Evolutionary conservation across 2,888 invertebrate species (phyloP).

Genomic region (Catotricha subobsoleta): DNA sequence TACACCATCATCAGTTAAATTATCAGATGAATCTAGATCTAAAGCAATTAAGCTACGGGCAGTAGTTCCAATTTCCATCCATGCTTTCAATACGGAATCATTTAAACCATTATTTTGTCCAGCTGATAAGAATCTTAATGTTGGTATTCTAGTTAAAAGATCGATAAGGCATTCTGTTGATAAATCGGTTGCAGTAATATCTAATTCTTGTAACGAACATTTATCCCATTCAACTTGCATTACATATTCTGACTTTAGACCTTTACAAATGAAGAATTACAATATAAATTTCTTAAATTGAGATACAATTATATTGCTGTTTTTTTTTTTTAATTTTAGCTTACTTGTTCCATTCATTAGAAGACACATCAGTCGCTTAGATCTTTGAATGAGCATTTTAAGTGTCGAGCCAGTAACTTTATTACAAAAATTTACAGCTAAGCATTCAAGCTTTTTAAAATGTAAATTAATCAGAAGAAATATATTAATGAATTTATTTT

Average conservation of each 20-base stretch:
- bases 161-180: slow-evolving; percentile 85
- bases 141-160: slow-evolving; percentile 73
- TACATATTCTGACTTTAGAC: slow-evolving; percentile 76
- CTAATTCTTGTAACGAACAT: slow-evolving; percentile 80
- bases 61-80: slow-evolving; percentile 66
- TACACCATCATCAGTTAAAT: slow-evolving; percentile 79
- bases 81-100: slow-evolving; percentile 81
- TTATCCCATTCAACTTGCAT: slow-evolving; percentile 98
- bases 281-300: background rate
- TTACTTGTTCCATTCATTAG: slow-evolving; percentile 94
- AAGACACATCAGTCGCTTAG: slow-evolving; percentile 76
- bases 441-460: slow-evolving; percentile 62
- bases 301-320: background rate
- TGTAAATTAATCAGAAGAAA: background rate
- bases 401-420: slow-evolving; percentile 94
- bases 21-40: slow-evolving; percentile 91
- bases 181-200: slow-evolving; percentile 92
- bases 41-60: slow-evolving; percentile 64
- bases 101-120: slow-evolving; percentile 97
- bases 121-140: slow-evolving; percentile 73
- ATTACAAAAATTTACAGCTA: slow-evolving; percentile 93
- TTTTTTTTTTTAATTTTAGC: slow-evolving; percentile 12
- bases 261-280: too few species aligned
- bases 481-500: background rate
- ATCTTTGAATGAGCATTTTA: slow-evolving; percentile 84